These are phyloP conservation scores for Darevskia mixta DNA, from an alignment of 2,797 vertebrate genomes.

Conservation along the genomic window DNA sequence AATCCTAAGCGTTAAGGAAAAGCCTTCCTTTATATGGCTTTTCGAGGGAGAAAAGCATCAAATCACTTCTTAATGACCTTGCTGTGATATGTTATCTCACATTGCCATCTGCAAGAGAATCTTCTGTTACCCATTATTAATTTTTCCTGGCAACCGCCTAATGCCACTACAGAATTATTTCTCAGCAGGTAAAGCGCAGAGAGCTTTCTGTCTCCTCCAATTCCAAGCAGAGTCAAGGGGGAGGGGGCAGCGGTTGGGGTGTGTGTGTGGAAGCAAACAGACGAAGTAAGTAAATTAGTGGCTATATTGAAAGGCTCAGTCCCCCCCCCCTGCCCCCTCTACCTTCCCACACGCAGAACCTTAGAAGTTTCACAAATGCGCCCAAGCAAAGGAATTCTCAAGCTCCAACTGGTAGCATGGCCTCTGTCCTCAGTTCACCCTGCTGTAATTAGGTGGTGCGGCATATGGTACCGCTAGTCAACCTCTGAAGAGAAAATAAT, in stretches of 20 bases:
- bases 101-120: slow-evolving; percentile 14
- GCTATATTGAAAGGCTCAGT: background rate
- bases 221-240: background rate
- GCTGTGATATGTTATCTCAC: background rate
- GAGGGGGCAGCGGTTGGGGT: background rate
- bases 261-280: background rate
- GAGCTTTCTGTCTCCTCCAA: slow-evolving; percentile 26
- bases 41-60: slow-evolving; percentile 9
- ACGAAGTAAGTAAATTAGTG: slow-evolving; percentile 3
- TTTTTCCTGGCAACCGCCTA: slow-evolving; percentile 9
- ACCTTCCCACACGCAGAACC: background rate
- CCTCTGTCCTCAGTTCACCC: background rate
- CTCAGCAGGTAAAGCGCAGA: slow-evolving; percentile 16
- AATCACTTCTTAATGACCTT: background rate
- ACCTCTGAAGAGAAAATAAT: slow-evolving; percentile 14
- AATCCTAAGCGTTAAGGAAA: background rate
- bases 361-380: background rate
- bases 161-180: slow-evolving; percentile 51
- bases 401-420: background rate
- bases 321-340: background rate
- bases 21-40: background rate
- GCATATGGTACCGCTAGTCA: background rate
- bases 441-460: slow-evolving; percentile 21
- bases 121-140: slow-evolving; percentile 21
- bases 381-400: background rate